phyloP scores from a whole-genome alignment of 2,113 vertebrate species.

The Macaca mulatta region DNA sequence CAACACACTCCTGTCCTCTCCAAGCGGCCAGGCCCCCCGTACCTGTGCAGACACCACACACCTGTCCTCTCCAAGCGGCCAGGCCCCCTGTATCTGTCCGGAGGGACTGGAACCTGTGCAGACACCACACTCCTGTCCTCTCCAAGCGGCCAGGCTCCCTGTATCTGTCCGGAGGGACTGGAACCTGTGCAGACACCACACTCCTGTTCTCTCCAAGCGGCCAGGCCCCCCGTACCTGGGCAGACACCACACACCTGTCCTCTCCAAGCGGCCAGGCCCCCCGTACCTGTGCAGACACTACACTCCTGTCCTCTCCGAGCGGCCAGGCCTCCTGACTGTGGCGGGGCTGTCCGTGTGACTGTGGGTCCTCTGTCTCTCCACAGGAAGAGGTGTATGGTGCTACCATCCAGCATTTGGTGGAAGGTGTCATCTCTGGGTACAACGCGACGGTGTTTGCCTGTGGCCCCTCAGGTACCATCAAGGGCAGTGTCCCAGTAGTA shows the following conservation, averaged over 20 bases:
- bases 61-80: neutral
- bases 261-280: too few species aligned
- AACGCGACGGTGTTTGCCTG: constrained; percentile 82
- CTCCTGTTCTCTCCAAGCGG: too few species aligned
- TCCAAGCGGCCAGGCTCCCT: neutral
- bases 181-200: too few species aligned
- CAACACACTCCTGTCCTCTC: too few species aligned
- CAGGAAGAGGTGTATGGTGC: constrained; percentile 80
- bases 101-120: too few species aligned
- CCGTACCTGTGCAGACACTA: too few species aligned
- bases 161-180: too few species aligned
- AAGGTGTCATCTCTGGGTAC: constrained; percentile 82
- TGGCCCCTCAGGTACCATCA: constrained; percentile 78
- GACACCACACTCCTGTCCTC: neutral
- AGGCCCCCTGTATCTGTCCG: too few species aligned
- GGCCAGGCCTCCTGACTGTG: neutral
- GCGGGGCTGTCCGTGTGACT: neutral
- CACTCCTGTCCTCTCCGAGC: too few species aligned
- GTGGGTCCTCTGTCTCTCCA: constrained; percentile 8
- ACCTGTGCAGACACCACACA: rapidly evolving
- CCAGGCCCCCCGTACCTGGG: too few species aligned
- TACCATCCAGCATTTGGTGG: constrained; percentile 80
- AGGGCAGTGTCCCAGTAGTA: neutral
- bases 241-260: too few species aligned
- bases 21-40: too few species aligned